Base-by-base conservation (phyloP, 2,888 invertebrate genomes). In the Cerastoderma edule region DNA sequence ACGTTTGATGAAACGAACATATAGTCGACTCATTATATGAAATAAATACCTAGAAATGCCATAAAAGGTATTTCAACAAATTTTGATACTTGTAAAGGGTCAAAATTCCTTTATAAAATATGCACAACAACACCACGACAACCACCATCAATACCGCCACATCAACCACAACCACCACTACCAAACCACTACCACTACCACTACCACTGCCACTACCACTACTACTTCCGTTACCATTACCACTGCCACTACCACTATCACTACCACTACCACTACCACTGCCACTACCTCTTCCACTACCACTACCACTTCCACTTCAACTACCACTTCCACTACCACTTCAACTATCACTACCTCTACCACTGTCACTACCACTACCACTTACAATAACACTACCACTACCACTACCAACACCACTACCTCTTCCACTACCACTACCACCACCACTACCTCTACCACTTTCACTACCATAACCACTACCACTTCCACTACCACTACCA, bases 161-260 rank as follows among this genome's bases (percentile, higher is more conserved):
- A n/a, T n/a, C 50, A n/a, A 50, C 50, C 22, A 50, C 50, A n/a
- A 13, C 50, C 22, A 50, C 50, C 22, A n/a, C 50, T 50, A 50
- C 50, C 6, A 50, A 10, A 13, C 22, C 22, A n/a, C 50, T 50
- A 50, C 50, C 22, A 50, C 10, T 16, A 50, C 50, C 6, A 16
- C 50, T 10, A 50, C 50, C 22, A 50, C 50, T 50, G 22, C 50
- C 22, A 50, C 50, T 10, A 50, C 50, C 22, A n/a, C 22, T 50
- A 16, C 50, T 50, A 16, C 50, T 50, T n/a, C 13, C 5, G 6
- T n/a, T 50, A 50, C 22, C 22, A 50, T n/a, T 50, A 16, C 50
- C 22, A 50, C 50, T 10, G 22, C 50, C 22, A 50, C 50, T 50
- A 13, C 50, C 22, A 50, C 50, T 50, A 50, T n/a, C 22, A 50